A percentile compares a stretch with the other conserved stretches of the same genome.
Conservation (phyloP, 2,888 invertebrate species). For the Smittia sp. region DNA sequence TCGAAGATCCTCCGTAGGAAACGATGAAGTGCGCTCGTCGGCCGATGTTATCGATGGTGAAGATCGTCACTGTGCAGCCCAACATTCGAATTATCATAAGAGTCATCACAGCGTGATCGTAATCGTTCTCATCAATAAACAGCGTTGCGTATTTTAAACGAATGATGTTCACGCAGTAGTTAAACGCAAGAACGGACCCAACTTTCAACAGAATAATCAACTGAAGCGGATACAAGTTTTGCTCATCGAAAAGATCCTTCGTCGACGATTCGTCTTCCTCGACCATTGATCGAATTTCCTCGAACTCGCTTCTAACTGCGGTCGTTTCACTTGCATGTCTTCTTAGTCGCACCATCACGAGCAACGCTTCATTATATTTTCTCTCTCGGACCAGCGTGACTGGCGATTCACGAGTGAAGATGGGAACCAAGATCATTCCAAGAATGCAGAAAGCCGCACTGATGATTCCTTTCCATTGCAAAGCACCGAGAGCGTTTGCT, state of each 20-base stretch:
- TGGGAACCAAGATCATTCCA: constrained; percentile 7
- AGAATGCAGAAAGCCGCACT: constrained; percentile 5
- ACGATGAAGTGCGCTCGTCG: constrained; percentile 5
- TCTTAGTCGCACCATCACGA: constrained; percentile 33
- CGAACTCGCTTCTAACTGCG: constrained; percentile 38
- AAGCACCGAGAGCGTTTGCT: neutral
- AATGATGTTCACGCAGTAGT: constrained; percentile 31
- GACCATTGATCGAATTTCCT: constrained; percentile 40
- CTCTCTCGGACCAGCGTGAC: constrained; percentile 21
- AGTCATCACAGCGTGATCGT: neutral
- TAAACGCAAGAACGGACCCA: constrained; percentile 37
- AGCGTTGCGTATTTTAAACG: constrained; percentile 35
- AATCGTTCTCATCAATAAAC: neutral
- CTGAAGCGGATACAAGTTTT: constrained; percentile 39
- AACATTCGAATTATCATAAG: neutral
- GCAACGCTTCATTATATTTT: constrained; percentile 32
- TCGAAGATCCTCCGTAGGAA: neutral
- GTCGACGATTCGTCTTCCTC: constrained; percentile 35
- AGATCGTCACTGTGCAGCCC: neutral
- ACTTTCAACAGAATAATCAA: constrained; percentile 22
- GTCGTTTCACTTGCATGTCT: constrained; percentile 40
- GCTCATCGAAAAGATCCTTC: constrained; percentile 11
- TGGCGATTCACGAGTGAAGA: constrained; percentile 42
- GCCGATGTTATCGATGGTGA: constrained; percentile 26
- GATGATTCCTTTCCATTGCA: constrained; percentile 31